Evolutionary conservation across 2,797 vertebrate genomes (phyloP), one percentile per base, ranked within the genome.

Genomic region (Lagodon rhomboides): DNA sequence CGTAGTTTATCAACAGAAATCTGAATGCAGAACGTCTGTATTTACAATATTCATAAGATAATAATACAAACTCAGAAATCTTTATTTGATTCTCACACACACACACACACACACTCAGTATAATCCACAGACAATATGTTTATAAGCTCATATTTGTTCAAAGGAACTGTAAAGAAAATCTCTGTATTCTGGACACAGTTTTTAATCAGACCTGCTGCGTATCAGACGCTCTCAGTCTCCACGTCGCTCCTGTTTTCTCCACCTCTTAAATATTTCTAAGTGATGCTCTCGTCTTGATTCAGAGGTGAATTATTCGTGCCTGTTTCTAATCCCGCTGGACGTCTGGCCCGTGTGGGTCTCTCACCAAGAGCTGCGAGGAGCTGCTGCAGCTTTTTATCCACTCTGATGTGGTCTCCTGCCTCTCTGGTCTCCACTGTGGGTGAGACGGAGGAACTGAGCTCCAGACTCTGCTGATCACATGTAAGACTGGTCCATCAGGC

Each of bases 381-480:
- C 44, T 43, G 63, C 44, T 59, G 51, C 16, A 30, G 50, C n/a
- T 38, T 59, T 41, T 16, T 53, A 46, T 17, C 44, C 47, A 38
- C 38, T 38, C 11, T 7, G 38, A 25, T 34, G 30, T 18, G 23
- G 30, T 8, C 18, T 56, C 30, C 25, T 2, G 12, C 51, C 13
- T 23, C 11, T 2, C 61, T 38, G 41, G 12, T 41, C 30, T 41
- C 30, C 22, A 17, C 53, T 53, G 20, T 22, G 53, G 44, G 71
- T 50, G 13, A 58, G 30, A 23, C 38, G 18, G 12, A 4, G 17
- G 17, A 38, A 25, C 8, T 16, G 1, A 41, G 41, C 16, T 41
- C 16, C 41, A 47, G 30, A 63, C 51, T n/a, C 50, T 13, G 55
- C 30, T 22, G 5, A 43, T 68, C 46, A 73, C 64, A 73, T 61